These are phyloP conservation scores for Metopolophium dirhodum DNA, from an alignment of 1,140 invertebrate genomes.

Conservation along the genomic window DNA sequence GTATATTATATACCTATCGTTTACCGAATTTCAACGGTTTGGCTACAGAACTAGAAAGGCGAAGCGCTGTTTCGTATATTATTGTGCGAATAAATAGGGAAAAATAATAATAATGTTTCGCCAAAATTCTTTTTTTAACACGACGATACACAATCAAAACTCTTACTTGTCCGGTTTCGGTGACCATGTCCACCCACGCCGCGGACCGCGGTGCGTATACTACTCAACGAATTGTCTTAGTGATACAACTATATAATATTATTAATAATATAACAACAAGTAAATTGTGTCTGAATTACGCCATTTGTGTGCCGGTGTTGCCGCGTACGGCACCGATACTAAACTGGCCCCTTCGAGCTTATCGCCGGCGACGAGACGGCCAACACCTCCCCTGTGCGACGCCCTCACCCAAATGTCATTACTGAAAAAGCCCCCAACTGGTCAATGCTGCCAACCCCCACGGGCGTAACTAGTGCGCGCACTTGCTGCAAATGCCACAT, in stretches of 20 bases:
- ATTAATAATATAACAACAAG: background rate
- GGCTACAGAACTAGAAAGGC: background rate
- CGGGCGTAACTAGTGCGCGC: conserved; percentile 27
- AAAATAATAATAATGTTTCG: background rate
- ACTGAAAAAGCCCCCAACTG: conserved; percentile 24
- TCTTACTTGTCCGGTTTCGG: conserved; percentile 56
- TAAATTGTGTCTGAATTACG: conserved; percentile 15
- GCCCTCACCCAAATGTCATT: conserved; percentile 50
- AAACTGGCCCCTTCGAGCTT: conserved; percentile 55
- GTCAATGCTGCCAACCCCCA: conserved; percentile 42
- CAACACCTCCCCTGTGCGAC: background rate
- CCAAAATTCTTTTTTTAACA: background rate
- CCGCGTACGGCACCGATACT: conserved; percentile 48
- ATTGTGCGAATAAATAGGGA: background rate
- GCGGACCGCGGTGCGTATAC: background rate
- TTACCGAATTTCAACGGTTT: background rate
- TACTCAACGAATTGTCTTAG: background rate
- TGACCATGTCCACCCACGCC: conserved; percentile 37
- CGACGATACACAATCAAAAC: background rate
- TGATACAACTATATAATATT: background rate
- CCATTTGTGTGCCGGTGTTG: conserved; percentile 48
- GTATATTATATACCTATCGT: background rate
- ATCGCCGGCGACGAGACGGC: conserved; percentile 36
- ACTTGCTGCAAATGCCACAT: background rate
- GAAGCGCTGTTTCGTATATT: background rate